Evolutionary conservation across 2,888 invertebrate species (phyloP).

Genomic region (Andrena chrysosceles): DNA sequence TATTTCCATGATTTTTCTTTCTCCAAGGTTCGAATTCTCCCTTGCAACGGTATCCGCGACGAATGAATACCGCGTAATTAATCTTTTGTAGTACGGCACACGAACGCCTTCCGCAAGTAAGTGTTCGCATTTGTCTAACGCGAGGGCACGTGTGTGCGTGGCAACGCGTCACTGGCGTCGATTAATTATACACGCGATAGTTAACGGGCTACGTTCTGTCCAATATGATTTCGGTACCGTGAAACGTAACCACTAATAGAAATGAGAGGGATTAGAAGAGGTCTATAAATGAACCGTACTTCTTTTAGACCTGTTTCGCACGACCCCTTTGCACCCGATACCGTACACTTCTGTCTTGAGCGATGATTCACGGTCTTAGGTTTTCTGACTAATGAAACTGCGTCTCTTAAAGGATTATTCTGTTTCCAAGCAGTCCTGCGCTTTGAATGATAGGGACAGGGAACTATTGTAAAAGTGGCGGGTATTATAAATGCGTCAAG

Average conservation of each 20-base stretch:
- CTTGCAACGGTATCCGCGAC: constrained; percentile 31
- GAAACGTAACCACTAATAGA: constrained; percentile 10
- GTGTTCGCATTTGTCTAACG: constrained; percentile 41
- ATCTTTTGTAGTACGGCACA: constrained; percentile 24
- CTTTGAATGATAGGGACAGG: constrained; percentile 27
- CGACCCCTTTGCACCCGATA: constrained; percentile 73
- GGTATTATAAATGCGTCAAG: constrained; percentile 59
- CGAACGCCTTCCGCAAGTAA: background rate
- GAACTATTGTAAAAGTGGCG: constrained; percentile 15
- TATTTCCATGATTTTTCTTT: constrained; percentile 35
- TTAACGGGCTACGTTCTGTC: constrained; percentile 51
- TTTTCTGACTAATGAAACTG: constrained; percentile 70
- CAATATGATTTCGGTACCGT: constrained; percentile 55
- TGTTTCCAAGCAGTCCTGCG: constrained; percentile 25
- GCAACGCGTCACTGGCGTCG: constrained; percentile 48
- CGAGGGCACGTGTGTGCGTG: constrained; percentile 17
- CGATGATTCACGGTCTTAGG: constrained; percentile 65
- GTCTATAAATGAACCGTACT: constrained; percentile 64
- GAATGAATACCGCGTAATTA: background rate
- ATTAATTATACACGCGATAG: constrained; percentile 58
- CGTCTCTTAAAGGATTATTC: constrained; percentile 51
- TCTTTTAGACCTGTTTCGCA: constrained; percentile 71
- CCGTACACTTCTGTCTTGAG: constrained; percentile 65
- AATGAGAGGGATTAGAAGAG: constrained; percentile 38
- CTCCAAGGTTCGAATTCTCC: constrained; percentile 18